Evolutionary conservation across 1,140 invertebrate species (phyloP).

Genomic region (Dendroctonus ponderosae): DNA sequence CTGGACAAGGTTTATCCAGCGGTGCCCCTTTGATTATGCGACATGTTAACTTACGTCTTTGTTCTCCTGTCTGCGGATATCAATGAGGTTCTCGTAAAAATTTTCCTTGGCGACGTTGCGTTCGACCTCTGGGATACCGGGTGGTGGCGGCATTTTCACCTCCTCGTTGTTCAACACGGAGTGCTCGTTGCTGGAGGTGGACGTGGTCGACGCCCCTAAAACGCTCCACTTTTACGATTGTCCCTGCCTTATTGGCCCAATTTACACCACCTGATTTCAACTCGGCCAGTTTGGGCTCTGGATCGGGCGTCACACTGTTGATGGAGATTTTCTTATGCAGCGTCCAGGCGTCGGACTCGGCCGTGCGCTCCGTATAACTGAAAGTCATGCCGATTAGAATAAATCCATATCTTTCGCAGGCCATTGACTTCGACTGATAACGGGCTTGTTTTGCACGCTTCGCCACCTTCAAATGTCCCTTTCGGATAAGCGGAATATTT

Average conservation of each 20-base stretch:
- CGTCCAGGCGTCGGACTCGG: slow-evolving; percentile 89
- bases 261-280: too few relatives aligned
- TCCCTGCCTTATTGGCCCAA: too few relatives aligned
- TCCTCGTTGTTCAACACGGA: slow-evolving; percentile 32
- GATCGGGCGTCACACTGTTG: slow-evolving; percentile 36
- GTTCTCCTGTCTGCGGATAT: slow-evolving; percentile 23
- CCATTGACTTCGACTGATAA: too few relatives aligned
- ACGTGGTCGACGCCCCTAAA: slow-evolving; percentile 6
- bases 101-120: slow-evolving; percentile 20
- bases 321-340: slow-evolving; percentile 70
- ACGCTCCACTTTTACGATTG: too few relatives aligned
- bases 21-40: too few relatives aligned
- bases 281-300: slow-evolving; percentile 12
- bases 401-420: too few relatives aligned
- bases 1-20: too few relatives aligned
- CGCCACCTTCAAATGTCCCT: too few relatives aligned
- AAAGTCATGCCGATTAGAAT: too few relatives aligned
- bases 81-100: slow-evolving; percentile 37
- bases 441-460: too few relatives aligned
- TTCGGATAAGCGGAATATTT: too few relatives aligned
- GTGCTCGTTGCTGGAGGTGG: slow-evolving; percentile 14
- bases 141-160: slow-evolving; percentile 12
- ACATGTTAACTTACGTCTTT: slow-evolving; percentile 12
- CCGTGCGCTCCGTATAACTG: slow-evolving; percentile 77
- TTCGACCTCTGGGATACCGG: slow-evolving; percentile 20